phyloP scores from a whole-genome alignment of 2,113 vertebrate genomes.

The Dicentrarchus labrax region DNA sequence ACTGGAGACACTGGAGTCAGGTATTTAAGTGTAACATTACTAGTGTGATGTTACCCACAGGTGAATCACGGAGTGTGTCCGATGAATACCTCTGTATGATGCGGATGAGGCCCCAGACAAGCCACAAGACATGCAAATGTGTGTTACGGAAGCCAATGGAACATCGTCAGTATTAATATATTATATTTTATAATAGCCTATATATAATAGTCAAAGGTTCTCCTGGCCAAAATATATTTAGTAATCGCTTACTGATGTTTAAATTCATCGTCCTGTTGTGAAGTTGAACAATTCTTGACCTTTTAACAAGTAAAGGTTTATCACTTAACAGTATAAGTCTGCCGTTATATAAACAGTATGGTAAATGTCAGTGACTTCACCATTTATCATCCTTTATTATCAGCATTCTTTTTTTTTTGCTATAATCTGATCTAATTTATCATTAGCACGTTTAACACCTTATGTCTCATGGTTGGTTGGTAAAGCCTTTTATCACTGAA shows the following conservation, averaged over 20 bases:
- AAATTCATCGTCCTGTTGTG: neutral
- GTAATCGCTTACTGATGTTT: neutral
- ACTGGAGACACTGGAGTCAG: neutral
- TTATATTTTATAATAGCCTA: no score
- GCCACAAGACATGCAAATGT: neutral
- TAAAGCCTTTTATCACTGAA: neutral
- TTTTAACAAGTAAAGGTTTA: neutral
- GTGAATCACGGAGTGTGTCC: constrained; percentile 25
- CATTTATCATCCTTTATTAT: constrained; percentile 15
- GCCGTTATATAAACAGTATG: neutral
- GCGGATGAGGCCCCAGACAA: neutral
- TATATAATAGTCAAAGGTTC: neutral
- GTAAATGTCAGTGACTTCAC: neutral
- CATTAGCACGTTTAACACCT: neutral
- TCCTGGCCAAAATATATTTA: neutral
- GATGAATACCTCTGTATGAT: neutral
- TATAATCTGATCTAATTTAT: neutral
- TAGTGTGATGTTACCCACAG: neutral
- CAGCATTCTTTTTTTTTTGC: neutral
- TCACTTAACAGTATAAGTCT: neutral
- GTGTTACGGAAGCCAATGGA: neutral
- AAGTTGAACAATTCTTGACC: neutral
- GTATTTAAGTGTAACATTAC: constrained; percentile 2
- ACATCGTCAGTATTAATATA: neutral
- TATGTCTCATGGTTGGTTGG: neutral